A percentile compares a stretch with the other conserved stretches of the same genome.
These are phyloP conservation scores for Amblyraja radiata DNA, from an alignment of 2,797 vertebrate species.

Conservation along the genomic window DNA sequence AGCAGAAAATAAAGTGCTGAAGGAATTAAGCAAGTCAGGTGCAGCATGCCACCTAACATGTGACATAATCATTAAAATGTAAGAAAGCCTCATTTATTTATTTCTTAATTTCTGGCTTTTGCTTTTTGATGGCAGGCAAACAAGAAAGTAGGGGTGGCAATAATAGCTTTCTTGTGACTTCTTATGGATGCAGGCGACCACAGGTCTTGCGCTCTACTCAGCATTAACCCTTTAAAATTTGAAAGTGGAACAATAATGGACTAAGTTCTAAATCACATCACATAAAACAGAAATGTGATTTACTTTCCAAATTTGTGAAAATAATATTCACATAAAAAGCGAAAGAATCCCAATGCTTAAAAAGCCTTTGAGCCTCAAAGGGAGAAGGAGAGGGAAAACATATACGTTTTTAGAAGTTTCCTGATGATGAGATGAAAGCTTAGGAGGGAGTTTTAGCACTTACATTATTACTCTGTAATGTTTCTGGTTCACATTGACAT, in stretches of 20 bases:
- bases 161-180: background rate
- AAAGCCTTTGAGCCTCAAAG: background rate
- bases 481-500: constrained; percentile 5
- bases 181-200: background rate
- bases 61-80: background rate
- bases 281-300: background rate
- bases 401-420: background rate
- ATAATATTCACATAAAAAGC: constrained; percentile 1
- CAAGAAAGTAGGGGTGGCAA: background rate
- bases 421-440: constrained; percentile 9
- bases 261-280: background rate
- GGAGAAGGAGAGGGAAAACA: background rate
- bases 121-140: background rate
- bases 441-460: background rate
- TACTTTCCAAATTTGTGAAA: background rate
- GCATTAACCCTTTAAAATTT: too few relatives aligned
- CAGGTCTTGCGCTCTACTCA: too few relatives aligned
- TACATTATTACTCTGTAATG: background rate
- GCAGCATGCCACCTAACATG: too few relatives aligned
- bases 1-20: too few relatives aligned
- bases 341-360: background rate
- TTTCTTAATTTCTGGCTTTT: background rate
- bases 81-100: background rate
- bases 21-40: too few relatives aligned
- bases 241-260: background rate